Evolutionary conservation across 2,113 vertebrate species (phyloP).

Genomic region (Percopsis transmontana): DNA sequence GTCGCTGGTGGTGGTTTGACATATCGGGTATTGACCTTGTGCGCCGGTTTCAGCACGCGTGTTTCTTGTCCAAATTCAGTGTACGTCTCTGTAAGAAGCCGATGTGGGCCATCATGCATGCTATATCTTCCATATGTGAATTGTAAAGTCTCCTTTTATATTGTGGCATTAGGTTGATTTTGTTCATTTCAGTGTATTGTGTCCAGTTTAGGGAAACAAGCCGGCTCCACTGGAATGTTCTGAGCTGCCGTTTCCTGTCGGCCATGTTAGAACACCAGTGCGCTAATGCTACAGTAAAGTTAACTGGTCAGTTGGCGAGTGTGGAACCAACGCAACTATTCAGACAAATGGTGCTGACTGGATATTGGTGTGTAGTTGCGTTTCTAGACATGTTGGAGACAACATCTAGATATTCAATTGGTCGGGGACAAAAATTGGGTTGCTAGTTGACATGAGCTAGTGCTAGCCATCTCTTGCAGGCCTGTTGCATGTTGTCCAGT

Average conservation of each 20-base stretch:
- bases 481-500: conserved; percentile 65
- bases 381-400: neutral
- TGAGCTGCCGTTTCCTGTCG: conserved; percentile 71
- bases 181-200: conserved; percentile 29
- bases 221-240: conserved; percentile 79
- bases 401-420: too few relatives aligned
- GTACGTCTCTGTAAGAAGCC: neutral
- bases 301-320: conserved; percentile 7
- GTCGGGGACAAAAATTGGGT: too few relatives aligned
- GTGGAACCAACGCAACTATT: too few relatives aligned
- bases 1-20: conserved; percentile 65
- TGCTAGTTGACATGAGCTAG: conserved; percentile 42
- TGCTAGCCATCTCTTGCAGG: conserved; percentile 57
- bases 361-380: neutral
- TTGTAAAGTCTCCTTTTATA: neutral
- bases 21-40: conserved; percentile 76
- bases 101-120: rapidly evolving
- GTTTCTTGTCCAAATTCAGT: conserved; percentile 20
- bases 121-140: too few relatives aligned
- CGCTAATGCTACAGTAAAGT: conserved; percentile 40
- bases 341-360: too few relatives aligned
- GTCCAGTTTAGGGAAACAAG: conserved; percentile 59
- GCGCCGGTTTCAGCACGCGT: conserved; percentile 49
- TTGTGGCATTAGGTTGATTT: neutral
- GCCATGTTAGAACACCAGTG: conserved; percentile 69